A percentile compares a stretch with the other conserved stretches of the same genome.
These are phyloP conservation scores for Cephus sareptanus DNA, from an alignment of 2,888 invertebrate genomes.

Conservation along the genomic window DNA sequence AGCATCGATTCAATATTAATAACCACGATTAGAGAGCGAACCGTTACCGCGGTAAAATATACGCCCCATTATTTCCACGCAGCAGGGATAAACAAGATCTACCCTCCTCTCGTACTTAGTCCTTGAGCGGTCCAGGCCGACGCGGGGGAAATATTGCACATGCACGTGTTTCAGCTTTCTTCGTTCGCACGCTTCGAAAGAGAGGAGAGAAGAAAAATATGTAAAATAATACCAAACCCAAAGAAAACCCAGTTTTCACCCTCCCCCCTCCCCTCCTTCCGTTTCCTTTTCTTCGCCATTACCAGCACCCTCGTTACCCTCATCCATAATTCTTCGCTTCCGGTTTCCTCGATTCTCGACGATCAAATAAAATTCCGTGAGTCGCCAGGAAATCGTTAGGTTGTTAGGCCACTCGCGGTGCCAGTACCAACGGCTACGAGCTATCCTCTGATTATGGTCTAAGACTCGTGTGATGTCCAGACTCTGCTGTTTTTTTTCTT, in stretches of 20 bases:
- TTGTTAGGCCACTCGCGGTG: too few relatives aligned
- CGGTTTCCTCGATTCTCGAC: too few relatives aligned
- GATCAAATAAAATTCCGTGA: too few relatives aligned
- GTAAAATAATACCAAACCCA: not conserved
- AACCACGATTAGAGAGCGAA: conserved; percentile 47
- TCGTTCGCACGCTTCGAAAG: conserved; percentile 16
- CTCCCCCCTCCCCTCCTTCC: not conserved
- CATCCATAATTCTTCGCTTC: not conserved
- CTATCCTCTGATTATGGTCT: too few relatives aligned
- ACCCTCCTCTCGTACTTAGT: conserved; percentile 3
- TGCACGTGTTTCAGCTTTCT: conserved; percentile 22
- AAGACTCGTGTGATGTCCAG: too few relatives aligned
- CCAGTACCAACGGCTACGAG: too few relatives aligned
- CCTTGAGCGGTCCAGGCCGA: conserved; percentile 16
- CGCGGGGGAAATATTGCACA: conserved; percentile 9
- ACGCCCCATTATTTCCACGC: conserved; percentile 37
- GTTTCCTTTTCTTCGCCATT: not conserved
- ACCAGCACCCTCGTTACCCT: not conserved
- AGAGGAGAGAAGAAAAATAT: not conserved
- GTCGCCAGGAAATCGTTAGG: too few relatives aligned
- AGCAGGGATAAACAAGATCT: conserved; percentile 38
- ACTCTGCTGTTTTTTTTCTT: too few relatives aligned
- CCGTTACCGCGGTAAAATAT: conserved; percentile 36
- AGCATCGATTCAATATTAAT: conserved; percentile 58
- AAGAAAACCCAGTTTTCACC: not conserved